A percentile compares a stretch with the other conserved stretches of the same genome.
These are phyloP conservation scores for Nycticorax nycticorax DNA, from an alignment of 2,113 vertebrate species.

Conservation along the genomic window DNA sequence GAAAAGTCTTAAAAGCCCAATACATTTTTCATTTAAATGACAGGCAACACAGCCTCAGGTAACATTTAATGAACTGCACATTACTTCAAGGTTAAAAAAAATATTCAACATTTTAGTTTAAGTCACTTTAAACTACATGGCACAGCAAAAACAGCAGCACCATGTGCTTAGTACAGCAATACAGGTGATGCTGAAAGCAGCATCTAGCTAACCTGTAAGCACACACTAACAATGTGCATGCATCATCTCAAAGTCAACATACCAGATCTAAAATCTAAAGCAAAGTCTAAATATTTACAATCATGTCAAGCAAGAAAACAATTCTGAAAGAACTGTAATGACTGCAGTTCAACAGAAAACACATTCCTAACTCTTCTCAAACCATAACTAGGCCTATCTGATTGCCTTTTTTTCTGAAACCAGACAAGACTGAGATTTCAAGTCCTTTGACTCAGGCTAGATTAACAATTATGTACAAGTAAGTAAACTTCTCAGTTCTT, in stretches of 20 bases:
- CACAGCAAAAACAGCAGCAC: background rate
- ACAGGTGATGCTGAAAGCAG: background rate
- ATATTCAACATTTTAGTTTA: background rate
- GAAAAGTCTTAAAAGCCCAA: background rate
- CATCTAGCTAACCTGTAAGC: background rate
- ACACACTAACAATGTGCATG: accelerated
- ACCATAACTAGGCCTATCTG: background rate
- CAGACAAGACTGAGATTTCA: background rate
- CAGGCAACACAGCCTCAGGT: background rate
- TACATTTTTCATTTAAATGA: background rate
- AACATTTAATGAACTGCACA: background rate
- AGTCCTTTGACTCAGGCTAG: background rate
- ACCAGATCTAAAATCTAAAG: background rate
- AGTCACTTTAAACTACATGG: background rate
- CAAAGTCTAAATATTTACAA: background rate
- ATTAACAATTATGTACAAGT: background rate
- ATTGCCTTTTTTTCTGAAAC: background rate
- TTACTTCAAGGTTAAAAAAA: background rate
- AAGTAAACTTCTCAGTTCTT: background rate
- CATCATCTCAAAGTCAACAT: background rate
- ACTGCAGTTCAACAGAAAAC: background rate
- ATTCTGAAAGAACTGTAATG: background rate
- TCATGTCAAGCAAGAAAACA: background rate
- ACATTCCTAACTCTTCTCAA: background rate
- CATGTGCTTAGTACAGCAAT: background rate